phyloP scores from a whole-genome alignment of 2,113 vertebrate species.

The Fulica atra region DNA sequence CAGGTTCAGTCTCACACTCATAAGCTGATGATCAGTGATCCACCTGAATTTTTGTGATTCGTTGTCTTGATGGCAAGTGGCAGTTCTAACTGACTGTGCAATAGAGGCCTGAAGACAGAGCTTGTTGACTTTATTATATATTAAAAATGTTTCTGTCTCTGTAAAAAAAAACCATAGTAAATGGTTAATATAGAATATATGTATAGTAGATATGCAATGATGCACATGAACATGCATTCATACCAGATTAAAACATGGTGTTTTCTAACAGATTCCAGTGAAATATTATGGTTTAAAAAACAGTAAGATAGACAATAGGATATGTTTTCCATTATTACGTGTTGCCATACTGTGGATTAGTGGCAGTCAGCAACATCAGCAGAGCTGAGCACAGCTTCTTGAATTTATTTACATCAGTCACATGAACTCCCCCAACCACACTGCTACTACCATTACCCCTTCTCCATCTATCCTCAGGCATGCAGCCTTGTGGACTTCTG shows the following conservation, averaged over 20 bases:
- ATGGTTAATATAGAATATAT: neutral
- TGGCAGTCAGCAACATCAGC: neutral
- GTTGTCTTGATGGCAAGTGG: conserved; percentile 72
- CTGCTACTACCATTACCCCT: neutral
- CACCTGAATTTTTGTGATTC: conserved; percentile 88
- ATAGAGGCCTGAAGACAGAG: conserved; percentile 79
- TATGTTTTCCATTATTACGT: neutral
- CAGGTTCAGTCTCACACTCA: conserved; percentile 83
- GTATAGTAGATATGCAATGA: rapidly evolving
- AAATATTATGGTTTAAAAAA: neutral
- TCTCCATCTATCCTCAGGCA: neutral
- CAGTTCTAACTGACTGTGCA: conserved; percentile 64
- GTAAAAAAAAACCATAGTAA: conserved; percentile 2
- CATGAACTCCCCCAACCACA: neutral
- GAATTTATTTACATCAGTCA: neutral
- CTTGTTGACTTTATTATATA: conserved; percentile 84
- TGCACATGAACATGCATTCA: neutral
- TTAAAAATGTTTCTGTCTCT: conserved; percentile 84
- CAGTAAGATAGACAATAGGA: neutral
- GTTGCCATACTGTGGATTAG: neutral
- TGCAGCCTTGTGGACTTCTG: neutral
- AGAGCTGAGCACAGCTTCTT: neutral
- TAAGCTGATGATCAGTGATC: conserved; percentile 85
- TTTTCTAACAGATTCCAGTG: neutral
- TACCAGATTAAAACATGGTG: neutral